These are phyloP conservation scores for Pelodytes ibericus DNA, from an alignment of 2,797 vertebrate species.

Conservation along the genomic window DNA sequence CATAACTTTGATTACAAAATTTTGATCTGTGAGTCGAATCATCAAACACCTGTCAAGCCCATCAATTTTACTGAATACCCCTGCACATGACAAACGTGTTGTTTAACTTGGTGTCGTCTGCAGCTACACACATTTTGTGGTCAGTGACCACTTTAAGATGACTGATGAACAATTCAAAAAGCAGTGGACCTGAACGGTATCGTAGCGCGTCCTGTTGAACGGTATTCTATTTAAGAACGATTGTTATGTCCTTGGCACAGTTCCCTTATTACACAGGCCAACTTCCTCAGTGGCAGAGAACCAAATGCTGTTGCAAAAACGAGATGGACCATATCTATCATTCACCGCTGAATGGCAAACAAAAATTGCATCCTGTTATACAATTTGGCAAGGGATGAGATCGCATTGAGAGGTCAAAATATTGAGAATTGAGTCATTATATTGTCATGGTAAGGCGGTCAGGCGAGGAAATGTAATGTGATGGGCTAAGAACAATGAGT, in stretches of 20 bases:
- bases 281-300: background rate
- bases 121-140: background rate
- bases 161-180: background rate
- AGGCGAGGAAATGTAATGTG: background rate
- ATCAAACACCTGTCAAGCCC: too few species aligned
- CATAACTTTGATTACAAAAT: too few species aligned
- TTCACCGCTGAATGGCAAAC: background rate
- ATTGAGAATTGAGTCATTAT: constrained; percentile 2
- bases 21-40: too few species aligned
- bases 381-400: background rate
- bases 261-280: background rate
- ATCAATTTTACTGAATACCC: too few species aligned
- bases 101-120: too few species aligned
- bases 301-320: background rate
- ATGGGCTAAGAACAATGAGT: background rate
- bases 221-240: background rate
- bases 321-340: background rate
- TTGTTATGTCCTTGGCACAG: background rate
- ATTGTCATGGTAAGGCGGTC: background rate
- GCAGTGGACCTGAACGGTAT: too few species aligned
- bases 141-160: too few species aligned
- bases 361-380: background rate
- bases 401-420: background rate
- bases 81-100: too few species aligned
- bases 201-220: too few species aligned